phyloP scores from a whole-genome alignment of 2,113 vertebrate species.

The Tichodroma muraria region DNA sequence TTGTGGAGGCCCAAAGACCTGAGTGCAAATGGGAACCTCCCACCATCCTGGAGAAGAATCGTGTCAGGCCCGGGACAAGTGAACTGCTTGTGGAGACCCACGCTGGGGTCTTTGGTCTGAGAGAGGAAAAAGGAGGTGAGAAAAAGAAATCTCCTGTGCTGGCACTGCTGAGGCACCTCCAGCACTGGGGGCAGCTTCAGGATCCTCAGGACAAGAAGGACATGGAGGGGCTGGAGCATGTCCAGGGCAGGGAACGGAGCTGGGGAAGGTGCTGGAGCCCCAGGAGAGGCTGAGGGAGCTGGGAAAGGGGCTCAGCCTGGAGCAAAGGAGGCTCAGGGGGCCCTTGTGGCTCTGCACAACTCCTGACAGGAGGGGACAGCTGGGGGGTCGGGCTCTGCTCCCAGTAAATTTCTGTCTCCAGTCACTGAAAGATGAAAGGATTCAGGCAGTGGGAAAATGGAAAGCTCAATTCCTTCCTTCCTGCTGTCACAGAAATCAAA shows the following conservation, averaged over 20 bases:
- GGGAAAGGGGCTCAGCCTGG: background rate
- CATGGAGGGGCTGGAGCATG: accelerated
- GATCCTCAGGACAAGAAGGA: background rate
- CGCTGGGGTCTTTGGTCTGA: background rate
- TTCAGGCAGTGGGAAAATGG: background rate
- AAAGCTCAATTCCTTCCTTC: background rate
- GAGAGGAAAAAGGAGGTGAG: background rate
- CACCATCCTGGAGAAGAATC: background rate
- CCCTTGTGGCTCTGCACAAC: background rate
- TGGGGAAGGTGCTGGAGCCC: background rate
- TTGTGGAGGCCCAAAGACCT: background rate
- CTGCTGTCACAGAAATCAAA: background rate
- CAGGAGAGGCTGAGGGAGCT: background rate
- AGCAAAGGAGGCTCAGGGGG: background rate
- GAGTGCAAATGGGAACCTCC: background rate
- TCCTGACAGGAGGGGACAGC: background rate
- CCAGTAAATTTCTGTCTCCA: background rate
- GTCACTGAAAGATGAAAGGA: background rate
- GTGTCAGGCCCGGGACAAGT: background rate
- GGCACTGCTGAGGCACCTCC: background rate
- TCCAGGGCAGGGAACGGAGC: accelerated
- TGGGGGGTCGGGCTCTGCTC: accelerated
- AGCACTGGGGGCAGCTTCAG: background rate
- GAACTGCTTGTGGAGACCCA: background rate
- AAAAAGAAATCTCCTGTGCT: background rate